Conservation (phyloP, 2,888 invertebrate genomes). For the Diaphora mendica region DNA sequence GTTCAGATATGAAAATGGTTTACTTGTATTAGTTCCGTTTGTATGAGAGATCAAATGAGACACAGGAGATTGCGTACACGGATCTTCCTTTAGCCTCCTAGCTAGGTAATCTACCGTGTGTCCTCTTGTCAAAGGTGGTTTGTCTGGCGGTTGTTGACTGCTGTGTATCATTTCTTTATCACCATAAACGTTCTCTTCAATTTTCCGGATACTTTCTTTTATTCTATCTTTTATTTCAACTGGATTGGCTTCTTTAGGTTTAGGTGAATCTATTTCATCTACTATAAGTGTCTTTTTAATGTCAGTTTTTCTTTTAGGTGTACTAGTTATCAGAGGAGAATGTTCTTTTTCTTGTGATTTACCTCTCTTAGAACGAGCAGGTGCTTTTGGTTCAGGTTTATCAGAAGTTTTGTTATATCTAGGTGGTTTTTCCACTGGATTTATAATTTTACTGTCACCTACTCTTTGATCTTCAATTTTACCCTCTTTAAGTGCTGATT, state of each 20-base stretch:
- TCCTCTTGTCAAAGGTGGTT: constrained; percentile 89
- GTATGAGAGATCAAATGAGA: constrained; percentile 88
- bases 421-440: constrained; percentile 81
- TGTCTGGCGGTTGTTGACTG: constrained; percentile 90
- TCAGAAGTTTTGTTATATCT: constrained; percentile 72
- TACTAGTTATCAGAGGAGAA: constrained; percentile 73
- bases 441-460: constrained; percentile 75
- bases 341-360: constrained; percentile 72
- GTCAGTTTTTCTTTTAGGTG: constrained; percentile 78
- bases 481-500: constrained; percentile 65
- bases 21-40: constrained; percentile 89
- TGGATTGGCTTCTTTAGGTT: constrained; percentile 63
- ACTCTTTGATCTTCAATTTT: constrained; percentile 63
- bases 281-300: constrained; percentile 72
- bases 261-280: constrained; percentile 75
- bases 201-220: constrained; percentile 82
- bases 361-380: constrained; percentile 71
- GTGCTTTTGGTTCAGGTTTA: constrained; percentile 78
- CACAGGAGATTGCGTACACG: constrained; percentile 89
- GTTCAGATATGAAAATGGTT: constrained; percentile 93
- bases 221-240: constrained; percentile 80
- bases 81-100: constrained; percentile 90
- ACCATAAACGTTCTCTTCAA: constrained; percentile 83
- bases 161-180: constrained; percentile 90
- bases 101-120: constrained; percentile 92